phyloP scores from a whole-genome alignment of 2,113 vertebrate genomes.

The Hirundichthys speculiger region DNA sequence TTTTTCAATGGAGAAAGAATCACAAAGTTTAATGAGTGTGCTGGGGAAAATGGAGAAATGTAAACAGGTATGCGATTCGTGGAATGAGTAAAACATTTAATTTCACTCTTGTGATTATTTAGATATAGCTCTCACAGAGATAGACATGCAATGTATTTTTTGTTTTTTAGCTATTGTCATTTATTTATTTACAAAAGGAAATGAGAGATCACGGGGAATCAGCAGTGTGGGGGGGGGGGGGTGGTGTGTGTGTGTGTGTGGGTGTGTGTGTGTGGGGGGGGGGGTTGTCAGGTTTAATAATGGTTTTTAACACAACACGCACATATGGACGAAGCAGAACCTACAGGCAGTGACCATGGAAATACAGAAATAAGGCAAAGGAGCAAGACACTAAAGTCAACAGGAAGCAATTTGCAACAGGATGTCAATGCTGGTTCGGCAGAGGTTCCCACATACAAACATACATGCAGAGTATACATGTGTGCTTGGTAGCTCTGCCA shows the following conservation, averaged over 20 bases:
- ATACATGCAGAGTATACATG: slow-evolving; percentile 23
- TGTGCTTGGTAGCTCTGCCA: slow-evolving; percentile 43
- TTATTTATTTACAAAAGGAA: slow-evolving; percentile 16
- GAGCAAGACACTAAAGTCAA: slow-evolving; percentile 62
- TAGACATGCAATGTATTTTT: too few relatives aligned
- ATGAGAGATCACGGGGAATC: slow-evolving; percentile 28
- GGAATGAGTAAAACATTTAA: too few relatives aligned
- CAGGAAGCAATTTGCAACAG: slow-evolving; percentile 74
- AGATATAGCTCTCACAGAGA: too few relatives aligned
- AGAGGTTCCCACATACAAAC: slow-evolving; percentile 35
- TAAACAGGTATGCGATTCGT: too few relatives aligned
- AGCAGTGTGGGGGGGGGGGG: slow-evolving; percentile 32
- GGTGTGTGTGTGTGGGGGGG: too few relatives aligned
- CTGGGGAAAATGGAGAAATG: too few relatives aligned
- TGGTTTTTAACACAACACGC: slow-evolving; percentile 48
- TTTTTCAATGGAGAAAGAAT: too few relatives aligned
- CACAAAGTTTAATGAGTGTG: too few relatives aligned
- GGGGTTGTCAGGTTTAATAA: slow-evolving; percentile 62
- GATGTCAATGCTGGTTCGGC: slow-evolving; percentile 54
- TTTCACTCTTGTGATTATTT: too few relatives aligned
- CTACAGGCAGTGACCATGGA: slow-evolving; percentile 25
- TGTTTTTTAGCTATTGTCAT: too few relatives aligned
- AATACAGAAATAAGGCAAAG: slow-evolving; percentile 26
- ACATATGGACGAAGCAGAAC: slow-evolving; percentile 14
- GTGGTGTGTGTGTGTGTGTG: too few relatives aligned